Percentiles rank a stretch among this genome's conserved stretches.
Conservation (phyloP, 2,113 vertebrate species). For the Leptosomus discolor region DNA sequence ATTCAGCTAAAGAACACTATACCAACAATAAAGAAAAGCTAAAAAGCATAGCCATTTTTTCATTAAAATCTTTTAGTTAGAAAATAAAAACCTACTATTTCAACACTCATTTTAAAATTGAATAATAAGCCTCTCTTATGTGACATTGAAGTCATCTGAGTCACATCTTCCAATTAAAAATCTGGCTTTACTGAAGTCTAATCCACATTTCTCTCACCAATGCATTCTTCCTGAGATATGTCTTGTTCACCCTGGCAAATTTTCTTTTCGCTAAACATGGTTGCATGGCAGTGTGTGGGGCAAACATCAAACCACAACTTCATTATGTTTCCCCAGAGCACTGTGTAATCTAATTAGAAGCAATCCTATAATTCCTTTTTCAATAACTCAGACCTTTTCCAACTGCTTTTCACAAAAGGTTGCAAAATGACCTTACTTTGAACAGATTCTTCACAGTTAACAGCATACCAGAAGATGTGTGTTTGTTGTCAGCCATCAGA, state of each 20-base stretch:
- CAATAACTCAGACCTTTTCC: neutral
- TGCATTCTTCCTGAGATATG: neutral
- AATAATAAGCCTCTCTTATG: neutral
- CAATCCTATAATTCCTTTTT: constrained; percentile 1
- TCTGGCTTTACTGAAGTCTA: neutral
- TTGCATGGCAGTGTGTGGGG: neutral
- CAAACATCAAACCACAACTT: constrained; percentile 3
- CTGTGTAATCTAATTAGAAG: neutral
- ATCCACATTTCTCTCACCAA: neutral
- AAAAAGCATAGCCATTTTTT: neutral
- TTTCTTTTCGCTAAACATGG: neutral
- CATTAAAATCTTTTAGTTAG: neutral
- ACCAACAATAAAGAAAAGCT: neutral
- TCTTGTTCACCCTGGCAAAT: neutral
- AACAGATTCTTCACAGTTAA: neutral
- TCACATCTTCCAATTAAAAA: neutral
- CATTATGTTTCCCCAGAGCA: neutral
- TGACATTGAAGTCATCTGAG: neutral
- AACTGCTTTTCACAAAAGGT: neutral
- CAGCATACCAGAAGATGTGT: neutral
- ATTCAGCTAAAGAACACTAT: neutral
- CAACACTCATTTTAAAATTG: neutral
- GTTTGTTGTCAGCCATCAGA: neutral
- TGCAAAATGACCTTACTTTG: neutral
- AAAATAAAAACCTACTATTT: neutral